Base-by-base conservation (phyloP, 1,140 invertebrate genomes). In the Leptoteleia sp. region DNA sequence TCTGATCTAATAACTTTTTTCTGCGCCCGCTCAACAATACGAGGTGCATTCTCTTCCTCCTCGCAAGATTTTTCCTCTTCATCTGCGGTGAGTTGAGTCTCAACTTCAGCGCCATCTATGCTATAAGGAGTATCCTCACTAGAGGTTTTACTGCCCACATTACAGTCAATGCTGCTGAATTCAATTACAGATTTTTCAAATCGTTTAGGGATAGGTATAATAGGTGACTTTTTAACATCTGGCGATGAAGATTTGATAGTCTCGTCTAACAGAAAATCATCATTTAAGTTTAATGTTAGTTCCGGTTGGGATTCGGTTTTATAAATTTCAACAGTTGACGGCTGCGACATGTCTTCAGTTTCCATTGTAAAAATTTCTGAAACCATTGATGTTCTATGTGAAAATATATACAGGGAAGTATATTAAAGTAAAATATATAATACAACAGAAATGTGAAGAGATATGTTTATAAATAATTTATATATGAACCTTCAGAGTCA, bases 91-190 rank as follows among this genome's bases (percentile, higher is more conserved):
- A 67, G 27, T 1, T 76, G 48, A 12, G 31, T 16, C 1, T 76
- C 76, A n/a, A 42, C 19, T 8, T 68, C 62, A 0, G 9, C 45
- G 6, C 42, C 38, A 40, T 76, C 67, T 33, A 76, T 29, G 4
- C 61, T 71, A 7, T 81, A 72, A 0, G 83, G 80, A 9, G 80
- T 71, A 62, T 87, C 86, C 52, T 89, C 88, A 19, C 84, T 89
- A 0, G 87, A 88, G 8, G 87, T 91, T 59, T 91, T 91, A 27
- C 91, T 92, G 25, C 92, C 91, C 59, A 92, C 90, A 76, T 92
- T 90, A 79, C 92, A 92, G 62, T 91, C 91, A 17, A 92, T 93
- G 79, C 91, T 91, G 54, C 86, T 91, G 4, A 93, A 87, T 43
- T 92, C 90, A 29, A 88, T 89, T 12, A 85, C 84, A 72, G 65